Base-by-base conservation (phyloP, 2,888 invertebrate genomes). In the Pandemis corylana region DNA sequence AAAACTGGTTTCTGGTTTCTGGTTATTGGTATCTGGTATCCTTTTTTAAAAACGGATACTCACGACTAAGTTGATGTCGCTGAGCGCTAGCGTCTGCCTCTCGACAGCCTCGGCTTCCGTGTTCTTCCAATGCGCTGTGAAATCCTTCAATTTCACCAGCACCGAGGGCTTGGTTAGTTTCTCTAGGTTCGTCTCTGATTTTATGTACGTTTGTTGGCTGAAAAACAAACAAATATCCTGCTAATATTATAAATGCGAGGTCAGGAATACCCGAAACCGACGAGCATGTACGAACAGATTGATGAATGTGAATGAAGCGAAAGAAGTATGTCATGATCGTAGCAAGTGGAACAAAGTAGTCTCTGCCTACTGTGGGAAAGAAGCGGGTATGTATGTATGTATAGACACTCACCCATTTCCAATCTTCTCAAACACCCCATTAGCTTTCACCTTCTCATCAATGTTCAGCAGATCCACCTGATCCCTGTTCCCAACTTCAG, bases 71-170 rank as follows among this genome's bases (percentile, higher is more conserved):
- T 91, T 93, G 9, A 96, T 89, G 68, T 95, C 86, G 5, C 85
- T 85, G 1, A 96, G 84, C 0, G 95, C 95, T 0, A 87, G 78
- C 0, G 89, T 84, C 64, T 88, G 88, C 1, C 84, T 84, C 5
- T 91, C 89, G 0, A 79, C 53, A 0, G 86, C 77, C 0, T 88
- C 89, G 1, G 92, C 90, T 0, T 91, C 89, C 0, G 86, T 84
- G 10, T 86, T 87, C 66, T 82, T 86, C 95, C 95, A 95, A 63
- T 92, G 87, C 0, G 95, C 95, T 0, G 86, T 91, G 77, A 90
- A 94, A 67, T 94, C 87, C 67, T 90, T 90, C 80, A 95, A 85
- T 0, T 83, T 81, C 0, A 95, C 76, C 0, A 92, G 75, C 0
- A 87, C 84, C 0, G 81, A 83, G 0, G 91, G 88, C 66, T 90